Base-by-base conservation (phyloP, 2,113 vertebrate species). In the Nanorana parkeri region DNA sequence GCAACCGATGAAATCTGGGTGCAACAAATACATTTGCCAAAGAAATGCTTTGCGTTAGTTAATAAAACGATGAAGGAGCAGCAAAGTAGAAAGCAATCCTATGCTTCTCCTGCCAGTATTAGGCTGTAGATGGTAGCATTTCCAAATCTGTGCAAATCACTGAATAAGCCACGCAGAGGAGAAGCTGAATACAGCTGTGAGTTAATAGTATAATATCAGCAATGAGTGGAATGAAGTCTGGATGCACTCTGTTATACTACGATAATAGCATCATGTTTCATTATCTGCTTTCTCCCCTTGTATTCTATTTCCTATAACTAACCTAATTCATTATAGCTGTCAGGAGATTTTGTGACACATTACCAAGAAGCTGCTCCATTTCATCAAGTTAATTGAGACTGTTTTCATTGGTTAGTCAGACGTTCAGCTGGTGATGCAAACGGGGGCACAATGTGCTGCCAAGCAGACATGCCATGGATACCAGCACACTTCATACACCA, bases 181-280 rank as follows among this genome's bases (percentile, higher is more conserved):
- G 72, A 82, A 47, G 63, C 63, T 60, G 61, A 80, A 60, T 83
- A 29, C 80, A 58, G 65, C 17, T 10, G 17, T 36, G 69, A 83
- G 80, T 76, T 83, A 83, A 83, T 76, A 76, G 63, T 63, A 75
- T 68, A 83, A 76, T 76, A 83, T 75, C 63, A 69, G 68, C 67
- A 68, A 32, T 67, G 80, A 81, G 69, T 74, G 47, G 80, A 74
- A 76, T 76, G 80, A 82, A 83, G 63, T 68, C 80, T 83, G 80
- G 80, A 76, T 83, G 80, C 80, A 76, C 80, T 83, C 80, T 83
- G 80, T 67, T 76, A 83, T 83, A 83, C 80, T 51, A 83, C 52
- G 80, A 83, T 83, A 83, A 83, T 83, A 83, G 80, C 80, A 83
- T 83, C 80, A 83, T 83, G 80, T 83, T 83, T 83, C 80, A 83